These are phyloP conservation scores for Pelmatolapia mariae DNA, from an alignment of 2,113 vertebrate species.

Conservation along the genomic window DNA sequence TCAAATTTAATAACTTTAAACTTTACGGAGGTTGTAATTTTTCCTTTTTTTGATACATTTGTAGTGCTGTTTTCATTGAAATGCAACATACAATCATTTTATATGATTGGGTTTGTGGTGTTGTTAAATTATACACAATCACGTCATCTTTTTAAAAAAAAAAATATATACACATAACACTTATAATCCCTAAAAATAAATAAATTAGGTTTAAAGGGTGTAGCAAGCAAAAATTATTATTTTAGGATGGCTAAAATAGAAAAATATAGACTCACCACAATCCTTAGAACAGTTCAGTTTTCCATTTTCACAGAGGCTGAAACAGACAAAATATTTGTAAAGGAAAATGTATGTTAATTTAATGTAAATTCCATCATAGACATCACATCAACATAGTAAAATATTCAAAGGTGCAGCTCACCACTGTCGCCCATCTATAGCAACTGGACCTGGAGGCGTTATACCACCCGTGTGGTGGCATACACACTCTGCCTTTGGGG, in stretches of 20 bases:
- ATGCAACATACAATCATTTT: background rate
- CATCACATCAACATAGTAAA: no score
- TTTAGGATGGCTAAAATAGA: background rate
- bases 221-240: background rate
- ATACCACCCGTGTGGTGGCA: conserved; percentile 39
- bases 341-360: background rate
- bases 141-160: background rate
- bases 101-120: background rate
- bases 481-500: conserved; percentile 31
- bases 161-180: background rate
- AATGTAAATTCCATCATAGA: background rate
- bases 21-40: background rate
- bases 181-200: background rate
- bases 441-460: conserved; percentile 12
- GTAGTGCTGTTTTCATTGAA: background rate
- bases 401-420: conserved; percentile 13
- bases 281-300: conserved; percentile 38
- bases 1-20: background rate
- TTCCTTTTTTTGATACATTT: background rate
- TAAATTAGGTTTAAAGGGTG: background rate
- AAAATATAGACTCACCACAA: conserved; percentile 43
- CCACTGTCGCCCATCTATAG: conserved; percentile 60
- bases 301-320: conserved; percentile 64
- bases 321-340: background rate
- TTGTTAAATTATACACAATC: background rate